A percentile compares a stretch with the other conserved stretches of the same genome.
phyloP scores from a whole-genome alignment of 1,140 invertebrate species.

The Pseudomyrmex flavicornis region DNA sequence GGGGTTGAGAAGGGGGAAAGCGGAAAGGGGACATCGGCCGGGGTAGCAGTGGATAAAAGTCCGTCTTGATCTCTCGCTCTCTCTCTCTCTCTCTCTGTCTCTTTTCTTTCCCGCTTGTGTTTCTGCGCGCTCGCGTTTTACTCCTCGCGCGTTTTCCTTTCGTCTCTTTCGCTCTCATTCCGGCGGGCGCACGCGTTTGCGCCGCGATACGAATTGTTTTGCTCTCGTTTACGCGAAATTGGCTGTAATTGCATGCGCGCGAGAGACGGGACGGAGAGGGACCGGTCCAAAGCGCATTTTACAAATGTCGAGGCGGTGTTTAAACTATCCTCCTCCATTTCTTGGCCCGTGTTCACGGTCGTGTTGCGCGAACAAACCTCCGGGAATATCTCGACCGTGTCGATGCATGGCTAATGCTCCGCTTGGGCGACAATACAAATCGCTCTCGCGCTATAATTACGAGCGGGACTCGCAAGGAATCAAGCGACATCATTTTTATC shows the following conservation, averaged over 20 bases:
- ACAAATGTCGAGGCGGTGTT: slow-evolving; percentile 61
- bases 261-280: slow-evolving; percentile 9
- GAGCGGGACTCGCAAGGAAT: background rate
- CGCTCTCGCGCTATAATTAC: slow-evolving; percentile 26
- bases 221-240: slow-evolving; percentile 76
- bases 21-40: slow-evolving; percentile 43
- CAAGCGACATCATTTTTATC: background rate
- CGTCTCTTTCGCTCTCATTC: slow-evolving; percentile 63
- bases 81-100: background rate
- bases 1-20: slow-evolving; percentile 10
- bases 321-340: slow-evolving; percentile 52
- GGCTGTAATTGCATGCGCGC: slow-evolving; percentile 76
- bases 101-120: slow-evolving; percentile 4
- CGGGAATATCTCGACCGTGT: slow-evolving; percentile 57
- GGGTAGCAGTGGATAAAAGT: slow-evolving; percentile 57
- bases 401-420: slow-evolving; percentile 55
- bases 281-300: slow-evolving; percentile 58
- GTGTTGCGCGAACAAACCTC: slow-evolving; percentile 30
- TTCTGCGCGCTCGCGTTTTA: slow-evolving; percentile 59
- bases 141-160: slow-evolving; percentile 51
- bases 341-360: slow-evolving; percentile 39
- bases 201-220: slow-evolving; percentile 74
- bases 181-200: slow-evolving; percentile 61
- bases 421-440: slow-evolving; percentile 18
- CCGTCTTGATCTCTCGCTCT: slow-evolving; percentile 22